Base-by-base conservation (phyloP, 1,140 invertebrate genomes). In the Hormaphis cornu region DNA sequence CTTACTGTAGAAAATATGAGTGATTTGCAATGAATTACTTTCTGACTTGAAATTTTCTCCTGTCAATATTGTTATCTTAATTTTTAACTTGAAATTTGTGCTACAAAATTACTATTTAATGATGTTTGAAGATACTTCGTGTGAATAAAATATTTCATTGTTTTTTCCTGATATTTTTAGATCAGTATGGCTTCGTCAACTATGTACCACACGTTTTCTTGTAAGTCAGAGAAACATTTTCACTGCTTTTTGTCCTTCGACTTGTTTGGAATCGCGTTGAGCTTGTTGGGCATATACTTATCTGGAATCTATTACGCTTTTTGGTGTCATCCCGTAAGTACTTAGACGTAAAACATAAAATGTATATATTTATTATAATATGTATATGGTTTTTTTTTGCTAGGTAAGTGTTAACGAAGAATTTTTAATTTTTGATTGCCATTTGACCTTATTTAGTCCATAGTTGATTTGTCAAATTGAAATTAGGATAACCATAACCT, bases 251-350 rank as follows among this genome's bases (percentile, higher is more conserved):
- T 98, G 7, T 89, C 89, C 58, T 89, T 91, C 73, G 95, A 97
- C 78, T 83, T 97, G 40, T 88, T 95, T 74, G 95, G 95, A 14
- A 95, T 97, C 50, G 92, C 91, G 20, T 81, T 96, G 3, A 95
- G 92, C 18, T 82, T 97, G 59, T 83, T 96, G 59, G 93, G 91
- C 24, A 95, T 97, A 76, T 97, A 97, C 78, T 87, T 95, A 66
- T 93, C 93, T 18, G 93, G 93, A 58, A 90, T 97, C 72, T 96
- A 97, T 79, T 97, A 95, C 77, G 94, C 93, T 2, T 98, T 97
- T 80, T 97, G 93, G 88, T 97, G 94, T 80, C 86, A 95, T 75
- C 85, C 86, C 78, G 91, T 94, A 82, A 85, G 81, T 66, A n/a
- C n/a, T n/a, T n/a, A n/a, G n/a, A n/a, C n/a, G 28, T 22, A 28